Evolutionary conservation across 2,113 vertebrate genomes (phyloP).

Genomic region (Athene cunicularia): DNA sequence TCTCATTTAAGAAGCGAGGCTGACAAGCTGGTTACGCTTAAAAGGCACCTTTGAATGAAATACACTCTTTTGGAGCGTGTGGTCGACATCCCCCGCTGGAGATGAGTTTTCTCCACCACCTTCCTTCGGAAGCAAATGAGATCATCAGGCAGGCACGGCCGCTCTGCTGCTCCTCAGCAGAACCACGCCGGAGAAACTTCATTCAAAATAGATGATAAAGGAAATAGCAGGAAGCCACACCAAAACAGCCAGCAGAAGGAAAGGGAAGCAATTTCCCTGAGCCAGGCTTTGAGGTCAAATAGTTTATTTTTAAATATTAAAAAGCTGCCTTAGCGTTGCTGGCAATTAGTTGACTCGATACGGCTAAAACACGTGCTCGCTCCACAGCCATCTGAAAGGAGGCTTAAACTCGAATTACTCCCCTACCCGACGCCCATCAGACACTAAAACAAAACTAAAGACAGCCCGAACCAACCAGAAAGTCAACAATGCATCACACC

Average conservation of each 20-base stretch:
- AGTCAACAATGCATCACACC: neutral
- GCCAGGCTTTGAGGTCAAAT: neutral
- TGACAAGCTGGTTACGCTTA: neutral
- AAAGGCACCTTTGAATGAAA: neutral
- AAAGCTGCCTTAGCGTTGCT: neutral
- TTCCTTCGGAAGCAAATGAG: neutral
- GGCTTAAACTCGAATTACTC: neutral
- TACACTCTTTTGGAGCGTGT: accelerated
- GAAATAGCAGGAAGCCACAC: slow-evolving; percentile 25
- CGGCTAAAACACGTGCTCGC: neutral
- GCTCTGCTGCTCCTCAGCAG: neutral
- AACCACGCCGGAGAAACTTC: neutral
- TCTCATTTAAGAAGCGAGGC: neutral
- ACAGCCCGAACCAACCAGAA: neutral
- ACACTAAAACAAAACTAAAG: neutral
- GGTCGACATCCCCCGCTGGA: accelerated
- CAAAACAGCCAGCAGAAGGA: neutral
- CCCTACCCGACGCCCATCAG: no score
- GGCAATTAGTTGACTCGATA: neutral
- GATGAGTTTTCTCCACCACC: neutral
- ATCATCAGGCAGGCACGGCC: neutral
- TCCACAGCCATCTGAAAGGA: neutral
- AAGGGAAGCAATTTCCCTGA: slow-evolving; percentile 5
- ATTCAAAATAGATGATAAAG: slow-evolving; percentile 20
- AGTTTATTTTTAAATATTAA: neutral